Conservation (phyloP, 2,113 vertebrate species). For the Prunella himalayana region DNA sequence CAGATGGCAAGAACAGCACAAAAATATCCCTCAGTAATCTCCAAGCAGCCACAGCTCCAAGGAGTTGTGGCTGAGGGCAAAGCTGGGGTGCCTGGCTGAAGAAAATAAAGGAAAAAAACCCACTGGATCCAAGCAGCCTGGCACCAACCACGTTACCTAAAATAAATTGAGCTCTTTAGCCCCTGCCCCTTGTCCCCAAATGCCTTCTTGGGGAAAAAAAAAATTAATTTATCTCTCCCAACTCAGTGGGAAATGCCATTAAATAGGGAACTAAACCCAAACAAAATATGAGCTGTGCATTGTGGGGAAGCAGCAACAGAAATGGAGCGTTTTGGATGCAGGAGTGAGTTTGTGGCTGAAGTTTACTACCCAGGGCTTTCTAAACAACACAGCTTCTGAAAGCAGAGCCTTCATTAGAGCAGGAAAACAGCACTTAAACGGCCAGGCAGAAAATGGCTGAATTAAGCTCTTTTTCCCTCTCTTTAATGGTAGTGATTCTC, state of each 20-base stretch:
- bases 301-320: neutral
- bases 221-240: neutral
- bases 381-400: slow-evolving; percentile 50
- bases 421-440: slow-evolving; percentile 67
- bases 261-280: neutral
- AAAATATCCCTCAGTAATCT: neutral
- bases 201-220: neutral
- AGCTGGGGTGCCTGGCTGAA: neutral
- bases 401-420: slow-evolving; percentile 50
- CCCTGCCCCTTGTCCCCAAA: neutral
- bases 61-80: neutral
- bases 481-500: slow-evolving; percentile 63
- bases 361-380: slow-evolving; percentile 28
- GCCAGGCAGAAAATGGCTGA: slow-evolving; percentile 74
- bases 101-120: neutral
- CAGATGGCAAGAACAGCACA: neutral
- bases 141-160: neutral
- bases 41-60: neutral
- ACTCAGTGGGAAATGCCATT: neutral
- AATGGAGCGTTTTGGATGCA: neutral
- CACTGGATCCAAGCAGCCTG: neutral
- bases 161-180: slow-evolving; percentile 31
- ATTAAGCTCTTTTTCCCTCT: slow-evolving; percentile 69
- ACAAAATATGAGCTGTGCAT: slow-evolving; percentile 11
- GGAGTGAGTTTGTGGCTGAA: slow-evolving; percentile 15